Conservation (phyloP, 2,888 invertebrate species). For the Baccha elongata region DNA sequence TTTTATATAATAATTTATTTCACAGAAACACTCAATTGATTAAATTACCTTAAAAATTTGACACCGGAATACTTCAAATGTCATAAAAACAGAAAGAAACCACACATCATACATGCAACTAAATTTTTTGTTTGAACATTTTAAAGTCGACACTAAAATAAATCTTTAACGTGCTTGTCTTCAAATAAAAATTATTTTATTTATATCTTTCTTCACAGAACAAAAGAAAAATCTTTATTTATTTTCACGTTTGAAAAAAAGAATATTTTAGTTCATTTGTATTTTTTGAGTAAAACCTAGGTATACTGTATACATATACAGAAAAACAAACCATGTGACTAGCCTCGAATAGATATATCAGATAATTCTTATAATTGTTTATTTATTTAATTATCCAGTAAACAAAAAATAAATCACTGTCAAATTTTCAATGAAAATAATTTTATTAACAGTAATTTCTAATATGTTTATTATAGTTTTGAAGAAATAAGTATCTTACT, state of each 20-base stretch:
- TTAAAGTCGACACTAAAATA: background rate
- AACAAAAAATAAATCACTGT: conserved; percentile 21
- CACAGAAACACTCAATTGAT: background rate
- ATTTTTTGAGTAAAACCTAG: too few relatives aligned
- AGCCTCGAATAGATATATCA: background rate
- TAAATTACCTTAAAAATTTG: background rate
- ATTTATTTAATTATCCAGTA: background rate
- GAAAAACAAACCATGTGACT: conserved; percentile 7
- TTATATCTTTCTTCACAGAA: background rate
- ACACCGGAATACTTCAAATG: background rate
- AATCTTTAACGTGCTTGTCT: background rate
- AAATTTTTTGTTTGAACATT: background rate
- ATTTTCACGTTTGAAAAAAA: background rate
- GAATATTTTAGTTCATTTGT: background rate
- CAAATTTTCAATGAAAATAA: background rate
- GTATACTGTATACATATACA: background rate
- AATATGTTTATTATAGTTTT: too few relatives aligned
- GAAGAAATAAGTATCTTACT: too few relatives aligned
- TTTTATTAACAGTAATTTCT: too few relatives aligned
- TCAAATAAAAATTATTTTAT: background rate
- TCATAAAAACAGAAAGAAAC: background rate
- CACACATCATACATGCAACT: background rate
- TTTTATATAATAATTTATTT: too few relatives aligned
- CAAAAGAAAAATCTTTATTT: background rate
- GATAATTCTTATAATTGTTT: background rate